Conservation (phyloP, 1,140 invertebrate species). For the Palaemon carinicauda region DNA sequence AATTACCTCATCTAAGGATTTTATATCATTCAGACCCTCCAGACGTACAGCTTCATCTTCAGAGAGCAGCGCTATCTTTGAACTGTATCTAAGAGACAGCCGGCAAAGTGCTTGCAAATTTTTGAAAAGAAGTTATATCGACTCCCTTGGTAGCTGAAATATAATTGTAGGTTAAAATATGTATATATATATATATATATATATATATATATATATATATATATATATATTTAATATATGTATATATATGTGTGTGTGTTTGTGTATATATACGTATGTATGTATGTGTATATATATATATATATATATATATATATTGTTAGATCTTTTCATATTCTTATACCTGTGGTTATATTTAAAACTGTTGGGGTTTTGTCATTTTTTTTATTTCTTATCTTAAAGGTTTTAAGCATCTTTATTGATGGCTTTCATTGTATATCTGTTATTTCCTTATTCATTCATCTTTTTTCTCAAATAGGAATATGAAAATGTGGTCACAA, state of each 20-base stretch:
- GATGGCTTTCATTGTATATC: not conserved
- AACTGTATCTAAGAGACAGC: constrained; percentile 8
- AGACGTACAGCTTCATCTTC: not conserved
- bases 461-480: not conserved
- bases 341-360: too few relatives aligned
- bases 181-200: too few relatives aligned
- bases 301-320: too few relatives aligned
- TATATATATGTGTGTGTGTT: too few relatives aligned
- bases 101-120: constrained; percentile 16
- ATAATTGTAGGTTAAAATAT: not conserved
- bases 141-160: constrained; percentile 15
- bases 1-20: constrained; percentile 14
- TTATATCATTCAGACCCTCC: not conserved
- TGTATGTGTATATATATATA: too few relatives aligned
- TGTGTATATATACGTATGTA: too few relatives aligned
- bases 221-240: too few relatives aligned
- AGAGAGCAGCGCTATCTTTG: constrained; percentile 38
- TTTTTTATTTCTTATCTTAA: too few relatives aligned
- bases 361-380: too few relatives aligned
- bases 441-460: not conserved
- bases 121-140: not conserved
- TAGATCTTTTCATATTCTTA: too few relatives aligned
- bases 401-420: not conserved
- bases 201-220: too few relatives aligned
- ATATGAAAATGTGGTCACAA: not conserved